Evolutionary conservation across 2,113 vertebrate species (phyloP).

Genomic region (Hippocampus comes): DNA sequence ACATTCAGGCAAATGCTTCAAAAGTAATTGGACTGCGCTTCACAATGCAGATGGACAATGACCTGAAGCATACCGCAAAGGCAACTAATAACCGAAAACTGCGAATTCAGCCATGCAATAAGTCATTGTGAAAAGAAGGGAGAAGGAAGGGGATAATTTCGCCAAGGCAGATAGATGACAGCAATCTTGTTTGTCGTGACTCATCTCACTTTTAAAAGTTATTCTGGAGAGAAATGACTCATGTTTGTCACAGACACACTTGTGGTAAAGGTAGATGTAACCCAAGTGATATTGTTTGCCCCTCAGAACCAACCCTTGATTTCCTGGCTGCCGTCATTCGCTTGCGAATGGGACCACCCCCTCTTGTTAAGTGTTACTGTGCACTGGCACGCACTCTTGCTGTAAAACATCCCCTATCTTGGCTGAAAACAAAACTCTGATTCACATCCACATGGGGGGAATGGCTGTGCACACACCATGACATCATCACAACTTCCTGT

Average conservation of each 20-base stretch:
- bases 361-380: slow-evolving; percentile 23
- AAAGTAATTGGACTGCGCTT: too few species aligned
- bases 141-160: neutral
- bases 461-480: slow-evolving; percentile 56
- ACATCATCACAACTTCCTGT: slow-evolving; percentile 69
- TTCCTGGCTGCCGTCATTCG: slow-evolving; percentile 53
- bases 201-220: slow-evolving; percentile 45
- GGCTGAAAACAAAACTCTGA: slow-evolving; percentile 43
- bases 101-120: too few species aligned
- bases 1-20: too few species aligned
- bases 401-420: slow-evolving; percentile 51
- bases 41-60: too few species aligned
- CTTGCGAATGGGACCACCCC: slow-evolving; percentile 3
- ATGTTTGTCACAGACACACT: slow-evolving; percentile 33
- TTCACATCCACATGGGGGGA: slow-evolving; percentile 48
- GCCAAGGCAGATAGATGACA: slow-evolving; percentile 35
- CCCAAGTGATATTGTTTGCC: slow-evolving; percentile 49
- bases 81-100: too few species aligned
- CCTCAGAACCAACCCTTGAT: slow-evolving; percentile 38
- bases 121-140: too few species aligned
- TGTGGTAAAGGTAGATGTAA: slow-evolving; percentile 49
- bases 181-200: slow-evolving; percentile 35
- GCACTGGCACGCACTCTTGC: slow-evolving; percentile 18
- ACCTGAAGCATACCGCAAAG: too few species aligned
- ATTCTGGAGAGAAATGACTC: slow-evolving; percentile 36